Evolutionary conservation across 2,113 vertebrate genomes (phyloP).

Genomic region (Takifugu flavidus): DNA sequence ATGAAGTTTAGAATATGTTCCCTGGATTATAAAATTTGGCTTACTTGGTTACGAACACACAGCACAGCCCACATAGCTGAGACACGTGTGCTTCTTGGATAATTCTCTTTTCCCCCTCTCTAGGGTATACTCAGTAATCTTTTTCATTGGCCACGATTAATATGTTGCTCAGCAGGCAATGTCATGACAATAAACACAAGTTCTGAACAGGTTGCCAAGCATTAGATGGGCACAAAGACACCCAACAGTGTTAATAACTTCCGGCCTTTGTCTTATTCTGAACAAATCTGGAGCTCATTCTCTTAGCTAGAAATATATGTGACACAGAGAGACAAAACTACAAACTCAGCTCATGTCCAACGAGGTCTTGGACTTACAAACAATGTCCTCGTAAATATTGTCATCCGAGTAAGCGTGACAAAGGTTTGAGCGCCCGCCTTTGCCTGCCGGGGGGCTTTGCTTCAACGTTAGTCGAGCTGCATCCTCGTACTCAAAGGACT

Average conservation of each 20-base stretch:
- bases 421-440: conserved; percentile 71
- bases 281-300: background rate
- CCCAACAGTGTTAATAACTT: conserved; percentile 12
- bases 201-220: background rate
- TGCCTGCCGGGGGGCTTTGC: conserved; percentile 63
- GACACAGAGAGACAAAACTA: background rate
- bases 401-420: conserved; percentile 88
- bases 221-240: background rate
- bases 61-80: no score
- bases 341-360: background rate
- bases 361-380: conserved; percentile 78
- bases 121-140: background rate
- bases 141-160: background rate
- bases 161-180: background rate
- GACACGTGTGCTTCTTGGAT: background rate
- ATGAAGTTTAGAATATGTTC: no score
- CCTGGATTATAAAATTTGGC: no score
- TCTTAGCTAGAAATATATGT: background rate
- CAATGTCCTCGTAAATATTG: conserved; percentile 96
- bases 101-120: no score
- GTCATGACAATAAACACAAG: background rate
- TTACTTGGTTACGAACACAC: no score
- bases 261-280: conserved; percentile 13
- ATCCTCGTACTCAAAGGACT: conserved; percentile 98
- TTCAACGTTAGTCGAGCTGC: conserved; percentile 79